Evolutionary conservation across 2,797 vertebrate genomes (phyloP), one percentile per base, ranked within the genome.

Genomic region (Hipposideros larvatus): DNA sequence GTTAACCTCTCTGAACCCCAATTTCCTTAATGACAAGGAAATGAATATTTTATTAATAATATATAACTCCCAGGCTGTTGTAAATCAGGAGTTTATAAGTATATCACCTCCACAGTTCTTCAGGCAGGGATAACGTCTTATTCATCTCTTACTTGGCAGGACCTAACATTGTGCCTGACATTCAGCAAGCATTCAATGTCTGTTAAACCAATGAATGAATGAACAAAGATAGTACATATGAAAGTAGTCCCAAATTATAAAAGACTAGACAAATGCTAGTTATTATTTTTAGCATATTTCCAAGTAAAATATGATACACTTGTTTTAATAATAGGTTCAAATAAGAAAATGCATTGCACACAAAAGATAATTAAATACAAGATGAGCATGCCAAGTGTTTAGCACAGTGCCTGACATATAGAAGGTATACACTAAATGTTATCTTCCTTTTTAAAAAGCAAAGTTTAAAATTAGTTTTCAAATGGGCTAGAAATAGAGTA

Each of bases 201-300:
- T 75, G 16, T 48, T 31, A 95, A 88, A 78, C 1, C 37, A 31
- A 59, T 9, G 7, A 79, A 85, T 48, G 26, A 92, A 68, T 4
- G 16, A 83, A 91, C 13, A 37, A 80, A 86, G n/a, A 43, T 26
- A 84, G 77, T 37, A 94, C 51, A 70, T 18, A 73, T 24, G 6
- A 93, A 93, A 48, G 21, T n/a, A 90, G 31, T 90, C 93, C 87
- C 80, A 84, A 93, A 92, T 28, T 46, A 37, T 28, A 86, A 84
- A 87, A 22, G 10, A 26, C 15, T 80, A 63, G 19, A 55, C 24
- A 95, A 94, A 82, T 61, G 16, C 87, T 70, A 82, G 48, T 46
- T 48, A 68, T 59, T 90, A 93, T 65, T 90, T 84, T 89, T 86
- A 90, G 16, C 92, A 37, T 51, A 41, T 78, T 70, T 68, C 75